Base-by-base conservation (phyloP, 2,797 vertebrate species). In the Rhabdophis nuchalis region DNA sequence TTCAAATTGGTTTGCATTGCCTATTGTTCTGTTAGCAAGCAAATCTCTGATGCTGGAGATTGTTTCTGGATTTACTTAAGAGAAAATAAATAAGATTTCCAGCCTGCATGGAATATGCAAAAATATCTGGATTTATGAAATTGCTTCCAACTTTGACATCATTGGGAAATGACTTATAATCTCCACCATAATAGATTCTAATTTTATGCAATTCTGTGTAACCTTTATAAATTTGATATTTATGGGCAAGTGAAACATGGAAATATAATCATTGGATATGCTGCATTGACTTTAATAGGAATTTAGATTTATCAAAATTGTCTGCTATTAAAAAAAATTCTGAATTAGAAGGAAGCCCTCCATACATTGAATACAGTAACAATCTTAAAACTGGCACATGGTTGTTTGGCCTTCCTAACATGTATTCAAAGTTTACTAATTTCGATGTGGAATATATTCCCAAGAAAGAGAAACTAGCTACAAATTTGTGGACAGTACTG, bases 401-500 rank as follows among this genome's bases (percentile, higher is more conserved):
- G 92, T 29, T 92, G 57, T 89, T 93, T 88, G 32, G 72, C 25
- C 27, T 93, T 64, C 27, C 82, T 87, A 10, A 27, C 23, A 20
- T 56, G 36, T 86, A 93, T 29, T 86, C 36, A 88, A 5, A 90
- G 93, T 91, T 68, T 41, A 72, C 27, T 7, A n/a, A 91, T 93
- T 93, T 60, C 46, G 68, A 60, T 68, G 90, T 1, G 25, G 53
- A 60, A 92, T 36, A 46, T 87, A 50, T 87, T 87, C 56, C 18
- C 53, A 56, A 57, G 86, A 32, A 56, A n/a, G 20, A 77, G 88
- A 52, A 13, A 46, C 89, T 93, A 93, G 89, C 20, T 56, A 64
- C 82, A 18, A 94, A 20, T n/a, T 5, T n/a, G 18, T 58, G 72
- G 93, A 88, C 90, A 95, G 92, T 4, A 77, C 9, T 41, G 32